These are phyloP conservation scores for Macrosoma leucophasiata DNA, from an alignment of 2,888 invertebrate genomes.

Conservation along the genomic window DNA sequence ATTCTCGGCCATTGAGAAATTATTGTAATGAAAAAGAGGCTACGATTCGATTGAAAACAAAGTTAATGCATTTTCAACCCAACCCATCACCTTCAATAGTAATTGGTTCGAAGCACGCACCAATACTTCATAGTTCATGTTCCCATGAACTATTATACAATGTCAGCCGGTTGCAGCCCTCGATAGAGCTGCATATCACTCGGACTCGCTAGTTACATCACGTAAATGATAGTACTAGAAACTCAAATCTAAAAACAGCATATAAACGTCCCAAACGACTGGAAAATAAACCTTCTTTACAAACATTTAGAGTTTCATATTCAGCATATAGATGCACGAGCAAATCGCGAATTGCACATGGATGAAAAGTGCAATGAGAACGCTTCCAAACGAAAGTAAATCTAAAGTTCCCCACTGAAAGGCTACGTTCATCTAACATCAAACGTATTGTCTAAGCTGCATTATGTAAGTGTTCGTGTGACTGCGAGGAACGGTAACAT, in stretches of 20 bases:
- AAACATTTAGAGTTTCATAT: too few relatives aligned
- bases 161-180: constrained; percentile 35
- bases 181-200: constrained; percentile 46
- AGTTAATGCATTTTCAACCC: too few relatives aligned
- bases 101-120: constrained; percentile 35
- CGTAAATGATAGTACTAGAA: constrained; percentile 56
- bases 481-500: constrained; percentile 65
- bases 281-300: too few relatives aligned
- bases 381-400: constrained; percentile 54
- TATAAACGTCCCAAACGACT: constrained; percentile 28
- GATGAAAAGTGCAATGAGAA: constrained; percentile 39
- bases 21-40: too few relatives aligned
- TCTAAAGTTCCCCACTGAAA: constrained; percentile 44
- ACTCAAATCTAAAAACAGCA: constrained; percentile 32
- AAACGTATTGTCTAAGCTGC: constrained; percentile 53
- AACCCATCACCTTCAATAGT: too few relatives aligned
- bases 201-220: constrained; percentile 62
- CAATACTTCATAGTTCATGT: constrained; percentile 31
- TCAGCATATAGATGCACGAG: too few relatives aligned
- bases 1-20: too few relatives aligned
- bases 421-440: constrained; percentile 45
- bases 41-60: too few relatives aligned
- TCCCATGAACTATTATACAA: constrained; percentile 46
- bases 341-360: constrained; percentile 38
- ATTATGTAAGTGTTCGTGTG: constrained; percentile 66